These are phyloP conservation scores for Crioceris asparagi DNA, from an alignment of 2,888 invertebrate genomes.

Conservation along the genomic window DNA sequence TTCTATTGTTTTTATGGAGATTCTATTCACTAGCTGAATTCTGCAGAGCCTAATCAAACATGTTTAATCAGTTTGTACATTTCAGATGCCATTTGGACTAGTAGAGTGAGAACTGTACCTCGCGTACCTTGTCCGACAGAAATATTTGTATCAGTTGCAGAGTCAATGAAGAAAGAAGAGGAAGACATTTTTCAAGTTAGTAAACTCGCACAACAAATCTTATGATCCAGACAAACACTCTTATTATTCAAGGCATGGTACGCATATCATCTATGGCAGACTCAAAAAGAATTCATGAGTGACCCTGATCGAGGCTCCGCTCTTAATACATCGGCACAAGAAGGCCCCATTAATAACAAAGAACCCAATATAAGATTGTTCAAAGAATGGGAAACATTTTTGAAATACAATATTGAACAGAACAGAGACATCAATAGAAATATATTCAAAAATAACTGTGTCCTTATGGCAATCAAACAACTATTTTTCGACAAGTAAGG, in stretches of 20 bases:
- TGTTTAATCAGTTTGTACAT: too few species aligned
- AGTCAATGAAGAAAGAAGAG: slow-evolving; percentile 8
- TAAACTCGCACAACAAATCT: not conserved
- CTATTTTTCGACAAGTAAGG: slow-evolving; percentile 35
- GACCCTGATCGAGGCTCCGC: slow-evolving; percentile 28
- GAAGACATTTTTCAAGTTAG: slow-evolving; percentile 11
- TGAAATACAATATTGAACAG: too few species aligned
- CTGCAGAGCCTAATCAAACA: too few species aligned
- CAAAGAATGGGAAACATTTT: too few species aligned
- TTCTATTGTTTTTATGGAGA: too few species aligned
- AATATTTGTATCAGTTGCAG: too few species aligned
- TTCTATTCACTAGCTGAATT: too few species aligned
- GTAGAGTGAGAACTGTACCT: too few species aligned
- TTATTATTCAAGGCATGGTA: slow-evolving; percentile 19
- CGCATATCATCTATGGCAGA: slow-evolving; percentile 29
- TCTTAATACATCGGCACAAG: slow-evolving; percentile 10
- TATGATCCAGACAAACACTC: not conserved
- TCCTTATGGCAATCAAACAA: slow-evolving; percentile 32
- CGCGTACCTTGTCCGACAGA: too few species aligned
- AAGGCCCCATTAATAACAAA: too few species aligned
- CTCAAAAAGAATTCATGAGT: slow-evolving; percentile 26
- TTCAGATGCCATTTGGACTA: too few species aligned
- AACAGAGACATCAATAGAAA: slow-evolving; percentile 19
- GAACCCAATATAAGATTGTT: too few species aligned
- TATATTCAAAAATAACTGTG: slow-evolving; percentile 28